Evolutionary conservation across 2,113 vertebrate genomes (phyloP), one percentile per base, ranked within the genome.

Genomic region (Myocastor coypus): DNA sequence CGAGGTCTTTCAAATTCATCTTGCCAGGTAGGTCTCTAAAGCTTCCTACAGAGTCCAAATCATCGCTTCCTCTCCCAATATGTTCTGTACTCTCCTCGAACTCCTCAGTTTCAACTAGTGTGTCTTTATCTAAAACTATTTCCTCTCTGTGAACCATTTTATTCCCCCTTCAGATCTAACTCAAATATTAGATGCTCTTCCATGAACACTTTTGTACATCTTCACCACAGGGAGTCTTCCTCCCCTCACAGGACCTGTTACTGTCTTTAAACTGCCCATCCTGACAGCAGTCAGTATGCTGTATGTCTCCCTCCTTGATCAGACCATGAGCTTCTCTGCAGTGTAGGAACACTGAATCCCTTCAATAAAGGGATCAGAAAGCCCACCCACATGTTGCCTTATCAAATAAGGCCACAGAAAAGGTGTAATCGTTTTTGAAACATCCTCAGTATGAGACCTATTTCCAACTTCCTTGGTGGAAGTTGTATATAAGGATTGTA

Each of bases 261-360:
- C 24, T 5, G 13, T 83, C 5, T 8, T 50, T 40, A 10, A 26
- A n/a, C 68, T 11, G 75, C 11, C 64, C 64, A 24, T 16, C 14
- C 50, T 17, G 24, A 37, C 0, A 32, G 37, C 32, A 37, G 30
- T 3, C 20, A n/a, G 6, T 0, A 42, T 22, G 1, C n/a, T 34
- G 4, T 0, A 2, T 2, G 46, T 84, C 94, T 46, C 13, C 1
- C 22, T 71, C 90, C 50, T 32, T 12, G 71, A 32, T 87, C 34
- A 73, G 10, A 78, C 37, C n/a, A 28, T 4, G 46, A 52, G 30
- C 37, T 46, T 55, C 32, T 64, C 30, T 40, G 22, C 42, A 81
- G 52, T 3, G 11, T 7, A 42, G 34, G 30, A 30, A 40, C 20
- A 40, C 7, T 1, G 32, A 22, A 34, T 59, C 11, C 66, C 66